Evolutionary conservation across 2,797 vertebrate genomes (phyloP).

Genomic region (Poecilia gillii): DNA sequence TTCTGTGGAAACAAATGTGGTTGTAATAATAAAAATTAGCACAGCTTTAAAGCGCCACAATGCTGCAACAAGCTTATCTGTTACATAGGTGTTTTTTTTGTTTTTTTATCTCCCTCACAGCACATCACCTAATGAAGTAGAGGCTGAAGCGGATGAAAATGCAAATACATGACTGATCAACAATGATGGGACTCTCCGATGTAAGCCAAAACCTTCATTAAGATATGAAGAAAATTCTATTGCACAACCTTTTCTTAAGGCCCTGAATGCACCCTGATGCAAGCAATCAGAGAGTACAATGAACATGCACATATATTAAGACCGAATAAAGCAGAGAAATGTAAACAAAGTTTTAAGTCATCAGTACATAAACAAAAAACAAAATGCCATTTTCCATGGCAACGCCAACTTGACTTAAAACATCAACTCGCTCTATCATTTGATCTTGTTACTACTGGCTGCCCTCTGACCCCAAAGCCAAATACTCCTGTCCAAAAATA

Average conservation of each 20-base stretch:
- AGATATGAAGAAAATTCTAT: constrained; percentile 48
- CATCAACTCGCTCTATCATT: not conserved
- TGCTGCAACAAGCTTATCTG: constrained; percentile 70
- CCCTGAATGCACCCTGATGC: constrained; percentile 6
- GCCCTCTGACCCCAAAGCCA: constrained; percentile 36
- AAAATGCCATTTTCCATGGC: constrained; percentile 10
- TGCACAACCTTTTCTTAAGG: constrained; percentile 37
- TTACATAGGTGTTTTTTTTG: constrained; percentile 33
- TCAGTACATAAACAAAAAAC: not conserved
- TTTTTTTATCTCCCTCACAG: constrained; percentile 23
- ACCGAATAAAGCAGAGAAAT: not conserved
- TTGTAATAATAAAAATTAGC: constrained; percentile 9
- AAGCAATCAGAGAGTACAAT: not conserved
- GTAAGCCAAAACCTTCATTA: constrained; percentile 60
- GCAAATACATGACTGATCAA: constrained; percentile 32
- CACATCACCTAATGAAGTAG: constrained; percentile 30
- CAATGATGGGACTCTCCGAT: constrained; percentile 60
- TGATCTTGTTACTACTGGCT: constrained; percentile 3
- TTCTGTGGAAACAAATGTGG: not conserved
- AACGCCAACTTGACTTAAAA: constrained; percentile 1
- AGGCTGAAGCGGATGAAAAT: constrained; percentile 51
- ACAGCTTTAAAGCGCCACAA: constrained; percentile 62
- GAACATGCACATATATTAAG: not conserved
- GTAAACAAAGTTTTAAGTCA: constrained; percentile 3
- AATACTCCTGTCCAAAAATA: constrained; percentile 37